These are phyloP conservation scores for Exephanes ischioxanthus DNA, from an alignment of 2,888 invertebrate species.

Conservation along the genomic window DNA sequence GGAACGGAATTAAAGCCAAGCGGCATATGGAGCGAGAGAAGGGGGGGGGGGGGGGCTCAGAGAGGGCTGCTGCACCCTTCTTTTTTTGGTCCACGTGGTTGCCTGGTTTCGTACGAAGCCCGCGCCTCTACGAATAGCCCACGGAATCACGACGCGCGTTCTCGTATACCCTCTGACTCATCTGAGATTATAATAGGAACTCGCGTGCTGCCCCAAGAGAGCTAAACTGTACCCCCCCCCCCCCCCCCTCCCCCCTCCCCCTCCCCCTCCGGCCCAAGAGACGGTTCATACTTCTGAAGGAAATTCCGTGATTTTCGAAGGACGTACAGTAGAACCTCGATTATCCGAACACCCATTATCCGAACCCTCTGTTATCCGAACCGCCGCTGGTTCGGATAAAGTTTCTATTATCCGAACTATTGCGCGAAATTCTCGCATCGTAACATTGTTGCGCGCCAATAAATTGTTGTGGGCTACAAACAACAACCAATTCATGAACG, in stretches of 20 bases:
- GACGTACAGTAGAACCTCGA: too few species aligned
- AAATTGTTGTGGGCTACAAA: too few species aligned
- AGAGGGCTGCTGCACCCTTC: constrained; percentile 37
- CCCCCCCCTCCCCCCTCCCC: constrained; percentile 8
- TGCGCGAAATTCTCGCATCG: too few species aligned
- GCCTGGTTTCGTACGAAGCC: constrained; percentile 58
- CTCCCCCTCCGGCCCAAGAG: constrained; percentile 41
- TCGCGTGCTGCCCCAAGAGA: constrained; percentile 51
- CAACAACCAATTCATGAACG: too few species aligned
- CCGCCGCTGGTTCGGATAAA: too few species aligned
- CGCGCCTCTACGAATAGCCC: constrained; percentile 75
- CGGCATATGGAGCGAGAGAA: constrained; percentile 25
- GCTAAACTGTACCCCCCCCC: neutral
- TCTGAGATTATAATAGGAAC: constrained; percentile 76
- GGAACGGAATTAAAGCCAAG: constrained; percentile 42
- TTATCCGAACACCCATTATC: too few species aligned
- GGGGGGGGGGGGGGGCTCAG: neutral
- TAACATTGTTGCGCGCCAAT: too few species aligned
- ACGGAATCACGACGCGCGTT: constrained; percentile 76
- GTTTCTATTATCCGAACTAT: too few species aligned
- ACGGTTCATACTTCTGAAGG: constrained; percentile 70
- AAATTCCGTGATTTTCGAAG: constrained; percentile 77
- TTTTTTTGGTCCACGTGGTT: constrained; percentile 62
- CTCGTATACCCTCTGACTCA: constrained; percentile 74
- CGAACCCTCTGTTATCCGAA: too few species aligned